Percentiles rank a stretch among this genome's conserved stretches.
Conservation (phyloP, 2,888 invertebrate species). For the Parthenolecanium corni region DNA sequence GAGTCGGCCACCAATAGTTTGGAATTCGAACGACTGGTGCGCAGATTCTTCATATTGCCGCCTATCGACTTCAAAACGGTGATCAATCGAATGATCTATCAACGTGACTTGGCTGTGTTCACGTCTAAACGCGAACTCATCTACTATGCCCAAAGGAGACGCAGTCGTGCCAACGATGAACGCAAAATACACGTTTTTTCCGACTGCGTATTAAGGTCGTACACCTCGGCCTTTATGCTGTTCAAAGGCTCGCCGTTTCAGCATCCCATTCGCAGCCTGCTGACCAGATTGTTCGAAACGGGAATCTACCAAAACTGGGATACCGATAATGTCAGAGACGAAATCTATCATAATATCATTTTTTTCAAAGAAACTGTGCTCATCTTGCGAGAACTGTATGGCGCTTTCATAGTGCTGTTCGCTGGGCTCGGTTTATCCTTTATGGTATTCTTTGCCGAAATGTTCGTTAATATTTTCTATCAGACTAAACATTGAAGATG, state of each 20-base stretch:
- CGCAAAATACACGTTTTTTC: constrained; percentile 30
- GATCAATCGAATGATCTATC: constrained; percentile 27
- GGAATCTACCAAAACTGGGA: constrained; percentile 31
- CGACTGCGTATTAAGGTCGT: constrained; percentile 30
- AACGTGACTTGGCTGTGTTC: constrained; percentile 30
- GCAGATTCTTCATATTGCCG: constrained; percentile 31
- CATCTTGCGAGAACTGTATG: constrained; percentile 27
- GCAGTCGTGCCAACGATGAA: constrained; percentile 19
- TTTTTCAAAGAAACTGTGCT: constrained; percentile 29
- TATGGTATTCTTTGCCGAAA: constrained; percentile 25
- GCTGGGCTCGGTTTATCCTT: constrained; percentile 24
- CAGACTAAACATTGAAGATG: background rate
- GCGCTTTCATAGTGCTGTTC: constrained; percentile 29
- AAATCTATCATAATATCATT: constrained; percentile 22
- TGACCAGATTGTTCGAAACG: constrained; percentile 31
- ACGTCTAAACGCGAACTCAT: constrained; percentile 31
- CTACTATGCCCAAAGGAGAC: constrained; percentile 29
- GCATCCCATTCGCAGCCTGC: constrained; percentile 30
- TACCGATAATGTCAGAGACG: constrained; percentile 24
- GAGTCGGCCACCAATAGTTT: constrained; percentile 29
- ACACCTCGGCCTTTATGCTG: constrained; percentile 31
- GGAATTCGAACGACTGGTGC: constrained; percentile 28
- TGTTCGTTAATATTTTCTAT: constrained; percentile 5
- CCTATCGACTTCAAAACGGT: constrained; percentile 27
- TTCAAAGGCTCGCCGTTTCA: constrained; percentile 31